Evolutionary conservation across 1,140 invertebrate genomes (phyloP), one percentile per base, ranked within the genome.

Genomic region (Pseudomyrmex cubaensis): DNA sequence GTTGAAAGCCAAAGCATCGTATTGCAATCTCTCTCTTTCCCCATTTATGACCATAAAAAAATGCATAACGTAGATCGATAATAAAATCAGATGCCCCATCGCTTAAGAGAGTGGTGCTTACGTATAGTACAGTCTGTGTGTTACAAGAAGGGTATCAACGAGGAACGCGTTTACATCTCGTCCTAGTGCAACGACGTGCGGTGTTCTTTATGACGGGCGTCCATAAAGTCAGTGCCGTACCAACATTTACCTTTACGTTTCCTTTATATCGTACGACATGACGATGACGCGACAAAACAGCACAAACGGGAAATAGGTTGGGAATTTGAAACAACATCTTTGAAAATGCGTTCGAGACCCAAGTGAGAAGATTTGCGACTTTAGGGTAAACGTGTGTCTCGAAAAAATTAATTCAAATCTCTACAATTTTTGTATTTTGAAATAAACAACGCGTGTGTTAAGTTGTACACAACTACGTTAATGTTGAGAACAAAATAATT

Each of bases 91-190:
- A 57, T 57, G 64, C 73, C 25, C 67, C 56, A 77, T 48, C 61
- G 64, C 12, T 56, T 15, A 54, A 80, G 74, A 82, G 59, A 35
- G 50, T 61, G 59, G 54, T 56, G 63, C 57, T 62, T 25, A 12
- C 59, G 13, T 63, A 48, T 35, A 56, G 44, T 54, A 20, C 46
- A 8, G 44, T 13, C 15, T 35, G 35, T 82, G 85, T 83, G 56
- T 74, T 77, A 89, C 87, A 89, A 73, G 86, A 73, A 22, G 25
- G 25, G 46, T 86, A 84, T 82, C 77, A 83, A 86, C 70, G 85
- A 62, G 67, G 76, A 85, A 82, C 85, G 7, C 82, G 76, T 88
- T 86, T 84, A 86, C 84, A 86, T 88, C 82, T 88, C 76, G 64
- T 74, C 20, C 74, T 78, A 75, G 61, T 44, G 64, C 59, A 83